Conservation (phyloP, 2,113 vertebrate species). For the Thalassoma bifasciatum region DNA sequence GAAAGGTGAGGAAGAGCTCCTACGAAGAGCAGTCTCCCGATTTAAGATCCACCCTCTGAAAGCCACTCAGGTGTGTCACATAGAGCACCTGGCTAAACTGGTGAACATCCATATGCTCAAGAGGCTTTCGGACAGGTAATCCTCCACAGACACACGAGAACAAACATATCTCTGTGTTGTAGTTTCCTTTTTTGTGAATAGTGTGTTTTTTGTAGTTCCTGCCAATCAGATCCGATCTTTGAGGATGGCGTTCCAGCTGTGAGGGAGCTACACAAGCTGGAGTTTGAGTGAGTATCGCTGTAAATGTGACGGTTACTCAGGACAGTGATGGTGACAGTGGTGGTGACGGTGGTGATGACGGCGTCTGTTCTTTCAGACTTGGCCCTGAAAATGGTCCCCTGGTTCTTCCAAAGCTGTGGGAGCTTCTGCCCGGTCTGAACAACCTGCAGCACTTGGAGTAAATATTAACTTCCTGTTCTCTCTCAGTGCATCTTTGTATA, state of each 20-base stretch:
- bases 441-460: constrained; percentile 90
- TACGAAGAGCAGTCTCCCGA: constrained; percentile 83
- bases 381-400: constrained; percentile 83
- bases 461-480: constrained; percentile 53
- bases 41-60: constrained; percentile 91
- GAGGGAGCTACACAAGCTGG: constrained; percentile 86
- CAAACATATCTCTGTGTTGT: too few relatives aligned
- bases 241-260: constrained; percentile 87
- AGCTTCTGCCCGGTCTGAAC: constrained; percentile 85
- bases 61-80: constrained; percentile 85
- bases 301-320: not conserved
- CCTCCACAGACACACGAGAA: not conserved
- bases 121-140: constrained; percentile 81
- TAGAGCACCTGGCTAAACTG: constrained; percentile 86
- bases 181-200: not conserved
- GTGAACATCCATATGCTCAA: constrained; percentile 85
- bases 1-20: constrained; percentile 71
- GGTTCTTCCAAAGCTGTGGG: constrained; percentile 84
- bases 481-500: not conserved
- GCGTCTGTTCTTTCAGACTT: constrained; percentile 62
- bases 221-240: constrained; percentile 58
- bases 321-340: not conserved
- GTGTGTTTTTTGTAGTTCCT: constrained; percentile 42
- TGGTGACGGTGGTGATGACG: not conserved
- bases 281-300: constrained; percentile 82